Evolutionary conservation across 2,113 vertebrate genomes (phyloP).

Genomic region (Capreolus pygargus): DNA sequence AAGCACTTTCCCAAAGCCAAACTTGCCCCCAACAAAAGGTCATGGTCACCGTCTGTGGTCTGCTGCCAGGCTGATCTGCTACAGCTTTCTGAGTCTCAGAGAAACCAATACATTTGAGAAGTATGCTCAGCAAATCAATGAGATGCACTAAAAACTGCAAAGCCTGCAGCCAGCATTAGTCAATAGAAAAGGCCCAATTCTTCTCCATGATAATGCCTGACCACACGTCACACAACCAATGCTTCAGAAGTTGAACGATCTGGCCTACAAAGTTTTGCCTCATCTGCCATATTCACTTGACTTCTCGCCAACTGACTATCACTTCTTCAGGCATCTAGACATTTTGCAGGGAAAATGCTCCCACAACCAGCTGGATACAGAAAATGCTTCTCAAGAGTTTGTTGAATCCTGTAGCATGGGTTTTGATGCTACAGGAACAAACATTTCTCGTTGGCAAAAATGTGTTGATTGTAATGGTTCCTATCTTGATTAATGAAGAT

Average conservation of each 20-base stretch:
- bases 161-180: not conserved
- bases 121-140: not conserved
- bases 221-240: accelerated
- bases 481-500: not conserved
- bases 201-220: not conserved
- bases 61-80: not conserved
- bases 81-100: not conserved
- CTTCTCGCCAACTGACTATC: not conserved
- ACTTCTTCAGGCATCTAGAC: not conserved
- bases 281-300: not conserved
- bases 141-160: not conserved
- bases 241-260: not conserved
- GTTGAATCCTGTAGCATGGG: not conserved
- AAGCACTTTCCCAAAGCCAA: not conserved
- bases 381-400: not conserved
- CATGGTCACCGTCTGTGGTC: not conserved
- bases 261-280: not conserved
- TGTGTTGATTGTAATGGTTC: not conserved
- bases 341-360: not conserved
- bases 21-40: not conserved
- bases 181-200: not conserved
- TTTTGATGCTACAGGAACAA: not conserved
- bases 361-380: not conserved
- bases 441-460: not conserved
- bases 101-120: not conserved